Base-by-base conservation (phyloP, 2,797 vertebrate species). In the Eurystomus glaucurus region DNA sequence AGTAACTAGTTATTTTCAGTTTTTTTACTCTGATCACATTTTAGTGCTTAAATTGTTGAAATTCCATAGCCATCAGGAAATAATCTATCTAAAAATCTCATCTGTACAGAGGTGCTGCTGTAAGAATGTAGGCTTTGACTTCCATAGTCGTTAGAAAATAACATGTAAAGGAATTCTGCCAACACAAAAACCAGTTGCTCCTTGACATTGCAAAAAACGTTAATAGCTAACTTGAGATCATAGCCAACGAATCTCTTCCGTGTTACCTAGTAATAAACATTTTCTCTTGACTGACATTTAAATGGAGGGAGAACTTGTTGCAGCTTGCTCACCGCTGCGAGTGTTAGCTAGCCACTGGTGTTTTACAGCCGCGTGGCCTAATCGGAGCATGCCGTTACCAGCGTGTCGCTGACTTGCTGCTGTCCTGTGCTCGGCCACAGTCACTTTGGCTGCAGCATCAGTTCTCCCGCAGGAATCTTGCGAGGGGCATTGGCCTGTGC, bases 401-500 rank as follows among this genome's bases (percentile, higher is more conserved):
- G 60, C 4, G 1, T 17, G 26, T 12, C 3, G 1, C 72, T 37
- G 48, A 8, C 46, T 50, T 5, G 4, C 50, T 35, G 29, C 80
- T 74, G 20, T 17, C 45, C 61, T 61, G 37, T 31, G 1, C 58
- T 11, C 9, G 52, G 26, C 6, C 3, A 22, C 8, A 3, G 25
- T 15, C 54, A 20, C 31, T 45, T 52, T 3, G 48, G 58, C 39
- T 71, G 60, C 54, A 29, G 1, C 11, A 7, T 21, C 46, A 10
- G 4, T 29, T 77, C 23, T 64, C 15, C 43, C 2, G 1, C 55
- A 35, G 14, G 45, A 10, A 31, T 41, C 6, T 20, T 48, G 26
- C 10, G 0, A 9, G 52, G 17, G 26, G 16, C 14, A 0, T 20
- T 54, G 39, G 20, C 23, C 21, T 45, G 13, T 50, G 11, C 26